Base-by-base conservation (phyloP, 2,888 invertebrate species). In the Ectemnius lituratus region DNA sequence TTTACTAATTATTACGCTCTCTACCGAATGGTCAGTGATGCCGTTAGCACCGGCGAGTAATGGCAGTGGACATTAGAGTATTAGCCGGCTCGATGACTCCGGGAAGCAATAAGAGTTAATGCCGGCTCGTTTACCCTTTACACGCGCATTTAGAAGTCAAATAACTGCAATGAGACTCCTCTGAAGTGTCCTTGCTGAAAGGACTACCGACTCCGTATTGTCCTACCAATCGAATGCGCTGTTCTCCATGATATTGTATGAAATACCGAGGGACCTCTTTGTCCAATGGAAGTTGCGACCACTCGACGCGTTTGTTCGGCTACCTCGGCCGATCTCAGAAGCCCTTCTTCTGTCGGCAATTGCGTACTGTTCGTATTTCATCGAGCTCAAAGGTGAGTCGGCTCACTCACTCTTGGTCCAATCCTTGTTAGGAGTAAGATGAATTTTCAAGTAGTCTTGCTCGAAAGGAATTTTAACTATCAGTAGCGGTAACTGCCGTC, bases 41-140 rank as follows among this genome's bases (percentile, higher is more conserved):
- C 8, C 37, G 37, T 37, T 37, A 37, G 8, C 23, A 23, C 37
- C 37, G 37, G 37, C 37, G 37, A 37, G 37, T 37, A 37, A 37
- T 11, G 0, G 11, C 8, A 37, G 37, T 11, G 37, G 37, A 11
- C 37, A 62, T 62, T 62, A 62, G 62, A 62, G 62, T 62, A 47
- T 46, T 37, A 6, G 37, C 11, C 8, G 37, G 37, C 52, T 14
- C 52, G 52, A 75, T 69, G 75, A 75, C 75, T 75, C 59, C 65
- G 47, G 16, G 45, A 58, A 59, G 28, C 69, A 69, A 66, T 75
- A 69, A 75, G 61, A 75, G 46, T 75, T 68, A 75, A 49, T n/a
- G 59, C 13, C 28, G 61, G 57, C 52, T 59, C 62, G 69, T 65
- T 62, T 69, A 59, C 61, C 65, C 46, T 6, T 37, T 49, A 52